Evolutionary conservation across 2,797 vertebrate species (phyloP), one percentile per base, ranked within the genome.

Genomic region (Eutrigla gurnardus): DNA sequence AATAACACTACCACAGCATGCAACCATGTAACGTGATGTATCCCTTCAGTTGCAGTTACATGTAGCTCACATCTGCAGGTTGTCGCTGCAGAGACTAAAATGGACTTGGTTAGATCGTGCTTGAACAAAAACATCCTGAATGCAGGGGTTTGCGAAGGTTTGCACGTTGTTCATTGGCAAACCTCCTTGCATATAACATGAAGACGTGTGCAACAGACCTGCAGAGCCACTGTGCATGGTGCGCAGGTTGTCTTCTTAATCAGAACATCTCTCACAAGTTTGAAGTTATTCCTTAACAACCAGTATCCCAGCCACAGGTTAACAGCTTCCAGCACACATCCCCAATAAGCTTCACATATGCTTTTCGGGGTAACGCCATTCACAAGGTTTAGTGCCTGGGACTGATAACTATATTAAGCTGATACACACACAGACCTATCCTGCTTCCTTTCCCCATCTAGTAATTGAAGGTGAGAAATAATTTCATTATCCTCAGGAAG

Each of bases 381-480:
- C 67, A 84, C 70, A 64, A 65, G 75, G 49, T 81, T 80, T 81
- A 73, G 63, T 63, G 75, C 60, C 64, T 63, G 55, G 50, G 42
- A 77, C 76, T 3, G 50, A 83, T 78, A 79, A 74, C 74, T 77
- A 57, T 62, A 85, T 80, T 78, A 75, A 65, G 43, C 70, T 65
- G 50, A 82, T 39, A 53, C 61, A 60, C 43, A 71, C 76, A 61
- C 82, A 62, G 75, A 82, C 63, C 43, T 18, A 63, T 65, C 47
- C 60, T 66, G 79, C 74, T 87, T 89, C 77, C 77, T 86, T 88
- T 84, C 85, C 90, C 93, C 93, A 95, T 95, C 92, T 94, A 82
- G 92, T 95, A 93, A 95, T 95, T 95, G 94, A 93, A 93, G 92
- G 92, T 94, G 92, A 93, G 92, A 94, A 94, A 94, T 93, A 91